These are phyloP conservation scores for Pterocles burchelli DNA, from an alignment of 2,113 vertebrate species.

Conservation along the genomic window DNA sequence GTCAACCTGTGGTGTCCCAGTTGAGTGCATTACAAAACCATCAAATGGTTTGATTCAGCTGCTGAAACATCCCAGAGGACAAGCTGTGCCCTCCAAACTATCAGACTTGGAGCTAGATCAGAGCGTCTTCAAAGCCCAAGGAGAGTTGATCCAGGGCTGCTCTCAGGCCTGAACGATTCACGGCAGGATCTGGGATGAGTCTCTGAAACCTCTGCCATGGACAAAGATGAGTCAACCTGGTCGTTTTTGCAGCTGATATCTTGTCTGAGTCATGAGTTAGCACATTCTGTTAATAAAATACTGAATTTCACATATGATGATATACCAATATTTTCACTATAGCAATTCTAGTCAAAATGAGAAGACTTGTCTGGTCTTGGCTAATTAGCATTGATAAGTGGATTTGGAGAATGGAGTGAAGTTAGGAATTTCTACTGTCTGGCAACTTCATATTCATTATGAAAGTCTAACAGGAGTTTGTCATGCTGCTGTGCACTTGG, in stretches of 20 bases:
- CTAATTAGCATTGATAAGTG: not conserved
- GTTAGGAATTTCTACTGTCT: conserved; percentile 7
- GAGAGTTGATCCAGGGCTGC: not conserved
- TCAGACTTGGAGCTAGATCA: not conserved
- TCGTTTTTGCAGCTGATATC: not conserved
- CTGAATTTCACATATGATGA: not conserved
- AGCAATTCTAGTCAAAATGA: not conserved
- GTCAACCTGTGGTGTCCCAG: not conserved
- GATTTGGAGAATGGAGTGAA: not conserved
- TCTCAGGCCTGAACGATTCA: not conserved
- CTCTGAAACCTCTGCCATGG: not conserved
- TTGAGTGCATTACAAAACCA: not conserved
- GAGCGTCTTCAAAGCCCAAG: not conserved
- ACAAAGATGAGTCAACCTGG: not conserved
- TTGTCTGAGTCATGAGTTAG: not conserved
- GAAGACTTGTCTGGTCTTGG: not conserved
- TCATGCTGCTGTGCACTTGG: conserved; percentile 15
- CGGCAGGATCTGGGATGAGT: not conserved
- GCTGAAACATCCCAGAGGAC: not conserved
- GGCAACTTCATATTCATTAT: not conserved
- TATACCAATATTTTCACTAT: not conserved
- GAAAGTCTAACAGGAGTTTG: not conserved
- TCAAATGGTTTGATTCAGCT: not conserved
- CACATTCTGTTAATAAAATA: not conserved
- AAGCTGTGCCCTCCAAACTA: not conserved